Percentiles rank a stretch among this genome's conserved stretches.
phyloP scores from a whole-genome alignment of 2,888 invertebrate species.

The Nysson spinosus region DNA sequence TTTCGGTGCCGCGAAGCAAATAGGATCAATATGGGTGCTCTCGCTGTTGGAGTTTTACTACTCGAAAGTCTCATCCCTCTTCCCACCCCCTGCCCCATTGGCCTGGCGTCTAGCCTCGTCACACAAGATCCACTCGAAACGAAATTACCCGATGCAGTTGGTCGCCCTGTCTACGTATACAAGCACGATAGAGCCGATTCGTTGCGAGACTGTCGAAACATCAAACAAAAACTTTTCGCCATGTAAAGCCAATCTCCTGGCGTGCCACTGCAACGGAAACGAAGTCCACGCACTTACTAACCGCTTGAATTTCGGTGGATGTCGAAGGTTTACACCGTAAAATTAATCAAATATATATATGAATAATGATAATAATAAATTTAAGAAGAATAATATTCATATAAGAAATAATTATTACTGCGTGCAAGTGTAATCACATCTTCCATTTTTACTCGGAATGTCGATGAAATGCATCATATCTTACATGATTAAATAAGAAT shows the following conservation, averaged over 20 bases:
- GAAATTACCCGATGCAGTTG: constrained; percentile 49
- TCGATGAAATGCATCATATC: no score
- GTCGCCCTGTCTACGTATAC: constrained; percentile 16
- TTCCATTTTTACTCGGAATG: no score
- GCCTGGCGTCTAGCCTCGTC: constrained; percentile 23
- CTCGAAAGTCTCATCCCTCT: constrained; percentile 16
- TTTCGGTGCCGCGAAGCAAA: constrained; percentile 38
- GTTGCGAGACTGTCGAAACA: constrained; percentile 45
- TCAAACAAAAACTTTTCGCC: constrained; percentile 40
- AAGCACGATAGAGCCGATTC: constrained; percentile 29
- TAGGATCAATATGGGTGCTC: constrained; percentile 42
- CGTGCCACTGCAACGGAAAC: constrained; percentile 9
- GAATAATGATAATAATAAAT: no score
- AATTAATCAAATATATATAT: no score
- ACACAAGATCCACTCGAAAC: constrained; percentile 51
- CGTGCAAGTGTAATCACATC: no score
- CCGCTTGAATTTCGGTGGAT: constrained; percentile 5
- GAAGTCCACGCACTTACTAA: constrained; percentile 33
- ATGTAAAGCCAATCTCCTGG: constrained; percentile 35
- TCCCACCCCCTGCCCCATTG: constrained; percentile 8
- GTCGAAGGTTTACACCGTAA: no score
- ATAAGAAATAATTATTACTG: no score
- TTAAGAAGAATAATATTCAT: no score
- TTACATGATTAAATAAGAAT: no score
- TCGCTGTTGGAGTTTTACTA: constrained; percentile 30